Evolutionary conservation across 2,797 vertebrate species (phyloP), one percentile per base, ranked within the genome.

Genomic region (Catostomus latipinnis): DNA sequence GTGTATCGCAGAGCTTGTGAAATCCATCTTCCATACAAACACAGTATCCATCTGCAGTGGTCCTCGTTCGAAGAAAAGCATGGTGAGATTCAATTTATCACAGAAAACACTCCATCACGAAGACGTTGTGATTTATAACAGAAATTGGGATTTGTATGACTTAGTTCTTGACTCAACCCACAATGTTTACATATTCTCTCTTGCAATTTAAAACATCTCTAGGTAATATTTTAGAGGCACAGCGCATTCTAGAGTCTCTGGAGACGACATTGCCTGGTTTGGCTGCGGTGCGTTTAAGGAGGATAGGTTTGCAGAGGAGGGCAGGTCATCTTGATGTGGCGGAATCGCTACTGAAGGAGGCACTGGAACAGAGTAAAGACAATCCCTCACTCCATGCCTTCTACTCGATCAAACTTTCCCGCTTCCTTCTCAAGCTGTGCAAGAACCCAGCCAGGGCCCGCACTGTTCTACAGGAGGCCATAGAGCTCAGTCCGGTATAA

Each of bases 11-110:
- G 95, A n/a, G 96, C 95, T 43, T 96, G 95, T 76, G 90, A 34
- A 46, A 65, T 65, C 43, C 62, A 65, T 18, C 16, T 96, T 71
- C 90, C 91, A 0, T 71, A 91, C 49, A 96, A 94, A 74, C 94
- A 94, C 84, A 95, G 91, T 90, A 92, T 96, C 86, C 94, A 96
- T 85, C 90, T 96, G 85, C 92, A 95, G 18, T 96, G 96, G 95
- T 94, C 95, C 0, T 94, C 91, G 8, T 97, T 96, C 16, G 96
- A 97, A 86, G 96, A 97, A 88, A 92, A 94, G 70, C 94, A 96
- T 1, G 95, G 96, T 97, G 82, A 52, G 87, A 45, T 34, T 60
- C 22, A 52, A 2, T 14, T 11, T 18, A 7, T 45, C 22, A 34
- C 12, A 8, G 34, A 34, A 12, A 52, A 71, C 71, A 81, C n/a